Evolutionary conservation across 2,888 invertebrate species (phyloP), one percentile per base, ranked within the genome.

Genomic region (Pammene aurita): DNA sequence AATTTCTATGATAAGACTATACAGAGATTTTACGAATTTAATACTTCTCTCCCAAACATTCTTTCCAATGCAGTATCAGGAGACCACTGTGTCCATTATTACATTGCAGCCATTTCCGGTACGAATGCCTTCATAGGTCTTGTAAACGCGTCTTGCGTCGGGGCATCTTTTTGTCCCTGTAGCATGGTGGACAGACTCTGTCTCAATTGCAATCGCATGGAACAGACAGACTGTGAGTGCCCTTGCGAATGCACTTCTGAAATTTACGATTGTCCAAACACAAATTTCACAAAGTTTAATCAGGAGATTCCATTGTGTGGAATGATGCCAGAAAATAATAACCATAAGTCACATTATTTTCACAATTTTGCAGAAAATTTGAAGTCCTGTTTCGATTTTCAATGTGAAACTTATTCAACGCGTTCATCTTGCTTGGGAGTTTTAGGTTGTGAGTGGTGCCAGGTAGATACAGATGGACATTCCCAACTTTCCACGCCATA

Each of bases 151-250:
- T 96, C 97, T 0, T 97, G 97, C 82, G 94, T 95, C 2, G 94
- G 95, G 2, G 95, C 96, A 5, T 41, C 62, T 41, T 98, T 98
- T 88, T 98, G 98, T 81, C 98, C 98, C 0, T 98, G 98, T 84
- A 98, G 97, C 81, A 97, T 96, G 88, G 96, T 95, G 67, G 97
- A 98, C 84, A 94, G 97, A 4, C 93, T 96, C 4, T 98, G 98
- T 83, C 93, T 98, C 35, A 98, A 98, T 84, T 98, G 98, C 84
- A 96, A 97, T 83, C 94, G 98, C 60, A 97, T 98, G 97, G 98
- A 98, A 83, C 97, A 97, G 87, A 96, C 95, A 4, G 98, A 98
- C 82, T 98, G 98, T 78, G 98, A 98, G 85, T 98, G 98, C 81
- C 98, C 98, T 0, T 98, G 98, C 84, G 98, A 98, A 85, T 98